Percentiles rank a stretch among this genome's conserved stretches.
Conservation (phyloP, 2,888 invertebrate species). For the Habrosyne pyritoides region DNA sequence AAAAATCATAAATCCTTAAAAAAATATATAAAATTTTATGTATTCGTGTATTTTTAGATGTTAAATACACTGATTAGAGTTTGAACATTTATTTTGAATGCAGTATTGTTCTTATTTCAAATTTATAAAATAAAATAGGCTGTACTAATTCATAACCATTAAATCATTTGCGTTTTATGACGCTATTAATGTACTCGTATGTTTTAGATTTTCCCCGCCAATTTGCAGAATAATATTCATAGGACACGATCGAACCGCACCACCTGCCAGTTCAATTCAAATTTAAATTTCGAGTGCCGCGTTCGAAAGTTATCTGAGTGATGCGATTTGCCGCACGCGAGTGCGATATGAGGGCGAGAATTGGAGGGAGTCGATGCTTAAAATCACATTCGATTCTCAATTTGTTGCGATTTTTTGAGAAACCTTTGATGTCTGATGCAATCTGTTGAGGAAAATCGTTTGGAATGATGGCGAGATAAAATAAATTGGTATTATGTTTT, state of each 20-base stretch:
- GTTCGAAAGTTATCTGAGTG: slow-evolving; percentile 50
- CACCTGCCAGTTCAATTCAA: slow-evolving; percentile 37
- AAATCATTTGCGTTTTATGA: no score
- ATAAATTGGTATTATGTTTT: not conserved
- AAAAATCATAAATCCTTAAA: no score
- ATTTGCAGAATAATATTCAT: slow-evolving; percentile 37
- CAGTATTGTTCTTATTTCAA: no score
- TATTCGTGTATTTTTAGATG: no score
- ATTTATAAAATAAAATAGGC: no score
- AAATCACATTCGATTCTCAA: slow-evolving; percentile 59
- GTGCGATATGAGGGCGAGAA: slow-evolving; percentile 44
- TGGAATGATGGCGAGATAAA: not conserved
- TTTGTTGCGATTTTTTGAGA: slow-evolving; percentile 49
- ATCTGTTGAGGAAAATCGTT: slow-evolving; percentile 11
- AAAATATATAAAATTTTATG: no score
- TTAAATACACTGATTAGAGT: no score
- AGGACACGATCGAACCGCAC: slow-evolving; percentile 30
- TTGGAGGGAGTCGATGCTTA: slow-evolving; percentile 52
- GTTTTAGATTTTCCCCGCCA: slow-evolving; percentile 13
- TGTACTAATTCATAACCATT: no score
- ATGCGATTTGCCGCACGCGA: slow-evolving; percentile 53
- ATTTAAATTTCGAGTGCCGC: slow-evolving; percentile 54
- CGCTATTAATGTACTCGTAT: no score
- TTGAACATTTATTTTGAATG: no score
- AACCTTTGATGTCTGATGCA: slow-evolving; percentile 45